Evolutionary conservation across 2,113 vertebrate species (phyloP).

Genomic region (Salminus brasiliensis): DNA sequence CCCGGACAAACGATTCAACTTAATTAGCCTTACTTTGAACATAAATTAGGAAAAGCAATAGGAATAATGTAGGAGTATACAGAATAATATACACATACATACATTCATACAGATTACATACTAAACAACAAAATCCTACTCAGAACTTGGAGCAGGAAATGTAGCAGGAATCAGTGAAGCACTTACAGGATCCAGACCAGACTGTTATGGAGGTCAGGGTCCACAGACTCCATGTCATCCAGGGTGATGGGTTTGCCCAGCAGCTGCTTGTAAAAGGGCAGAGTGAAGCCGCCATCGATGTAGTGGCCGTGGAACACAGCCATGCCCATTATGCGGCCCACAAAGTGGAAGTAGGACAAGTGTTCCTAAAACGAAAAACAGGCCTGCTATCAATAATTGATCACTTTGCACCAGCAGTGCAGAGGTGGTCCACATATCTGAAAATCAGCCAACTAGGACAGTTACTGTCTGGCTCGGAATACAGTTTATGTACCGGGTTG

Average conservation of each 20-base stretch:
- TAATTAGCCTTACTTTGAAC: too few relatives aligned
- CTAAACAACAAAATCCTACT: too few relatives aligned
- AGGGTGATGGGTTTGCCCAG: conserved; percentile 97
- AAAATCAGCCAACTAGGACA: background rate
- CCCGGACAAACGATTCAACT: too few relatives aligned
- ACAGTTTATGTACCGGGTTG: conserved; percentile 85
- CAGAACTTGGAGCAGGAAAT: too few relatives aligned
- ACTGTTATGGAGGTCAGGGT: conserved; percentile 98
- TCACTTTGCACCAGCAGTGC: background rate
- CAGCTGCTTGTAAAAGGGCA: conserved; percentile 98
- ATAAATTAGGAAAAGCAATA: too few relatives aligned
- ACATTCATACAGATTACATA: too few relatives aligned
- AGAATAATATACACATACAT: too few relatives aligned
- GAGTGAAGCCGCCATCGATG: conserved; percentile 95
- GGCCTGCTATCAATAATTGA: background rate
- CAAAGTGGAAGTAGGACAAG: conserved; percentile 97
- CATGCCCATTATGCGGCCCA: conserved; percentile 99
- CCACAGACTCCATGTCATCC: conserved; percentile 98
- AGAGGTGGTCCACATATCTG: background rate
- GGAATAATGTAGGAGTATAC: too few relatives aligned
- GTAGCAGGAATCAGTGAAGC: too few relatives aligned
- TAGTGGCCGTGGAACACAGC: conserved; percentile 98
- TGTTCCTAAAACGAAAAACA: conserved; percentile 81
- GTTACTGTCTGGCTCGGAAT: background rate
- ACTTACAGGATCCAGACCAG: conserved; percentile 99